Conservation (phyloP, 2,797 vertebrate genomes). For the Labeo calbasu region DNA sequence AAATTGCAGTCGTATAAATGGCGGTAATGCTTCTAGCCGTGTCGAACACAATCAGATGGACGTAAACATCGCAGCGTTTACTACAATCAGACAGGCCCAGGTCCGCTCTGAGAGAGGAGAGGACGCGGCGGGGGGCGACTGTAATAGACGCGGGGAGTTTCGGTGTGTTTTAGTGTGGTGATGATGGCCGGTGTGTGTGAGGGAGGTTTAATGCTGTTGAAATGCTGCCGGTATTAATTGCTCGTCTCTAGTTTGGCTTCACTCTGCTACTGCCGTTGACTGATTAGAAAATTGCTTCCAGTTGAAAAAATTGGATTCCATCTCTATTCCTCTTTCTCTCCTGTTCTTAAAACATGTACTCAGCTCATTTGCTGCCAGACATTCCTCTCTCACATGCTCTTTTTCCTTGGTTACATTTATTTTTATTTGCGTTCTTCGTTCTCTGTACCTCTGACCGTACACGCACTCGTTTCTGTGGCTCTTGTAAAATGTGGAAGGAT, state of each 20-base stretch:
- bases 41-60: constrained; percentile 4
- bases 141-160: constrained; percentile 11
- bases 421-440: constrained; percentile 26
- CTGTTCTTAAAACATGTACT: constrained; percentile 31
- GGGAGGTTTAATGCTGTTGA: constrained; percentile 56
- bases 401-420: constrained; percentile 27
- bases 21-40: not conserved
- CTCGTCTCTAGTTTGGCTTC: constrained; percentile 81
- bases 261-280: constrained; percentile 82
- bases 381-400: constrained; percentile 23
- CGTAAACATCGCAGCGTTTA: constrained; percentile 11
- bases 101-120: constrained; percentile 10
- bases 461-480: not conserved
- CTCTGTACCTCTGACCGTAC: constrained; percentile 19
- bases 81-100: not conserved
- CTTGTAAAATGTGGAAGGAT: constrained; percentile 9
- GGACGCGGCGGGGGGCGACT: not conserved
- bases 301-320: constrained; percentile 82
- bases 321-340: constrained; percentile 62
- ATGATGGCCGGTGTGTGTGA: constrained; percentile 51
- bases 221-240: constrained; percentile 76
- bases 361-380: constrained; percentile 27
- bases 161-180: constrained; percentile 21
- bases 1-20: constrained; percentile 8
- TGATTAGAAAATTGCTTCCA: constrained; percentile 91